Evolutionary conservation across 2,888 invertebrate genomes (phyloP), one percentile per base, ranked within the genome.

Genomic region (Drosophila cyrtoloma): DNA sequence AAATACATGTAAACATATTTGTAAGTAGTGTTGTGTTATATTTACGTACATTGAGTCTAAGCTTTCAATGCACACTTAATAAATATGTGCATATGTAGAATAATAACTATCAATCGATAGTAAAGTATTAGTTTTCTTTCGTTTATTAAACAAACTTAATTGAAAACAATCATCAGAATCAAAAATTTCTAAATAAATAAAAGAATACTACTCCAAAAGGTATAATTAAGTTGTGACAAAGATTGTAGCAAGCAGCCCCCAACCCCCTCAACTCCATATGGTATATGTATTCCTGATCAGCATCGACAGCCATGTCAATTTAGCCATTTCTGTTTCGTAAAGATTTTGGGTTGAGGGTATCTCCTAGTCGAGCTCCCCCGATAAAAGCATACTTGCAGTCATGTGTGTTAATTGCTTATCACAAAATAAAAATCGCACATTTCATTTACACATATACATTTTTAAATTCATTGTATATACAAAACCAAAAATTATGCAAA

Each of bases 401-500:
- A 32, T 47, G 44, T 59, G 61, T 55, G 52, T 51, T 53, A 55
- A 63, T 76, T 73, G 56, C 68, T 79, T 58, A 76, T 78, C 78
- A 44, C n/a, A 26, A 50, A 50, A 42, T n/a, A 44, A 22, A 57
- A 64, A 58, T 62, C 42, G n/a, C 53, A 14, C 16, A 39, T 59
- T 30, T n/a, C 26, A 47, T 66, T 52, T 26, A 19, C 42, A 58
- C 33, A 30, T 28, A 22, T 35, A 39, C 14, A 16, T 22, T 33
- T 44, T 22, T 19, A 32, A n/a, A 37, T 51, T 14, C 58, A 33
- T 63, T 39, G 33, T 19, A 33, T 53, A 14, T n/a, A 30, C 19
- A 44, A 66, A 44, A 67, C 70, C 79, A 62, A 71, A 78, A 79
- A 70, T 1, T 67, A 70, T 74, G 79, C 78, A 70, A 73, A 47